Conservation (phyloP, 2,888 invertebrate species). For the Agrotis puta region DNA sequence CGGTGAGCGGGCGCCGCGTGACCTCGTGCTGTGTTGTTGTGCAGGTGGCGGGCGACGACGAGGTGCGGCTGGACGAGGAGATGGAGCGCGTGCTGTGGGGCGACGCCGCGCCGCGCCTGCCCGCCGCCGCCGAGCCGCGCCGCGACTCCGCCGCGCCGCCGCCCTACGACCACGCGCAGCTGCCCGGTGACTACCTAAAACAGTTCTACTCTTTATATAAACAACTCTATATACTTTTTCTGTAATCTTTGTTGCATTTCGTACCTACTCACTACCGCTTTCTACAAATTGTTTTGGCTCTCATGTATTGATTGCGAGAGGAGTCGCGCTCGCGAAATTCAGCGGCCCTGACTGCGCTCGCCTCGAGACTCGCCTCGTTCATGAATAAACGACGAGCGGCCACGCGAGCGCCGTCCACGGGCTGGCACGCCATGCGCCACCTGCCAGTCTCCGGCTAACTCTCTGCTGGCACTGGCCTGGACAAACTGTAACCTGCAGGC, state of each 20-base stretch:
- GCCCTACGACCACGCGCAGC: conserved; percentile 51
- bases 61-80: conserved; percentile 95
- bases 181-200: conserved; percentile 12
- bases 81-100: conserved; percentile 97
- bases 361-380: not conserved
- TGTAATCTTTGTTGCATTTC: not conserved
- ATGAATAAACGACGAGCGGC: conserved; percentile 21
- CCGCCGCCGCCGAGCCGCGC: conserved; percentile 79
- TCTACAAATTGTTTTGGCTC: too few relatives aligned
- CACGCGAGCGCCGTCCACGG: conserved; percentile 14
- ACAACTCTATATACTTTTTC: not conserved
- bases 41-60: conserved; percentile 87
- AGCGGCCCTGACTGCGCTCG: conserved; percentile 5
- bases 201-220: too few relatives aligned
- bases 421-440: not conserved
- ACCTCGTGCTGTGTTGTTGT: not conserved
- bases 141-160: conserved; percentile 73
- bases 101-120: conserved; percentile 91
- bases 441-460: not conserved
- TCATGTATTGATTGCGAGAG: conserved; percentile 6
- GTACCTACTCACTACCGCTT: not conserved
- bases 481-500: not conserved
- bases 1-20: too few relatives aligned
- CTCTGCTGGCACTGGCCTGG: not conserved
- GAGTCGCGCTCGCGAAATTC: not conserved